Evolutionary conservation across 1,140 invertebrate genomes (phyloP).

Genomic region (Ditylenchus dipsaci): DNA sequence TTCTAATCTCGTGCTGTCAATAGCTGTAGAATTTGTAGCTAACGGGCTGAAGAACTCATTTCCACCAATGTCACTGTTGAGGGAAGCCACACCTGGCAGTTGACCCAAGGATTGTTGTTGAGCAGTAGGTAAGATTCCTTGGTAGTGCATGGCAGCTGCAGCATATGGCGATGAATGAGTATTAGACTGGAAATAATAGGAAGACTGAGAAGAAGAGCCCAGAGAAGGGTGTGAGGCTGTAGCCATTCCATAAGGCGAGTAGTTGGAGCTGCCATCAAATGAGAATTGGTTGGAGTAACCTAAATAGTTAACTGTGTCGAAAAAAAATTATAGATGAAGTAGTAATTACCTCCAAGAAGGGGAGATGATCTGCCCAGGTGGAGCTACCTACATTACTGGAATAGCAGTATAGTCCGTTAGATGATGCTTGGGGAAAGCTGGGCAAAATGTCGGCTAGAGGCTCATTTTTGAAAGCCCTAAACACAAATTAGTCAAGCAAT

Average conservation of each 20-base stretch:
- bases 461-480: no score
- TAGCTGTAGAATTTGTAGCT: no score
- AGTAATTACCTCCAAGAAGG: not conserved
- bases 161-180: not conserved
- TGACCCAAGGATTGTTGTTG: not conserved
- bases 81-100: no score
- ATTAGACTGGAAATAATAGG: not conserved
- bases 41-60: not conserved
- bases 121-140: not conserved
- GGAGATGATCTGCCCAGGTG: not conserved
- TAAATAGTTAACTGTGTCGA: not conserved
- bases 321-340: not conserved
- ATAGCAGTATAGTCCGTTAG: not conserved
- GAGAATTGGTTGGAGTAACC: constrained; percentile 3
- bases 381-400: not conserved
- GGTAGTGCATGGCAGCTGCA: not conserved
- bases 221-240: no score
- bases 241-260: not conserved
- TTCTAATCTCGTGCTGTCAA: no score
- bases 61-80: no score
- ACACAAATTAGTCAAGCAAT: no score
- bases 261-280: not conserved
- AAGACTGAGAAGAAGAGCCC: not conserved
- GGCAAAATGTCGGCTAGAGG: not conserved
- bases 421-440: not conserved